phyloP scores from a whole-genome alignment of 2,797 vertebrate genomes.

The Darevskia nairensis region DNA sequence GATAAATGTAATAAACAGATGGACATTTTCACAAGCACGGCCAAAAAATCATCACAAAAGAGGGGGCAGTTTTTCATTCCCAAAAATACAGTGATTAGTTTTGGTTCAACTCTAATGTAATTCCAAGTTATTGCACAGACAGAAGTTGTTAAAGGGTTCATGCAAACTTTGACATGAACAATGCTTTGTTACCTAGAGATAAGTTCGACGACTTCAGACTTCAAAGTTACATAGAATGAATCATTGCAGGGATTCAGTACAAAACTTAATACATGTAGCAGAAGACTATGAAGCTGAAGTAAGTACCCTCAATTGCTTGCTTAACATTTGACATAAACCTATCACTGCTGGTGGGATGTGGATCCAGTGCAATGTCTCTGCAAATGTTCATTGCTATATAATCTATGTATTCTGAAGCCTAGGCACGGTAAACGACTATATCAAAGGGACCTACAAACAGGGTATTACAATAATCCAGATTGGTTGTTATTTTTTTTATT shows the following conservation, averaged over 20 bases:
- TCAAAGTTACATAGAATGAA: neutral
- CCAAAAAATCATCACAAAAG: neutral
- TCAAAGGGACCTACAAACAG: conserved; percentile 66
- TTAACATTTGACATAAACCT: conserved; percentile 58
- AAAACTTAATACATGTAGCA: neutral
- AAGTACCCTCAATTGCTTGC: conserved; percentile 19
- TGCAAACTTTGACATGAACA: neutral
- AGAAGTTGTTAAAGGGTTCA: neutral
- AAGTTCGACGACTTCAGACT: neutral
- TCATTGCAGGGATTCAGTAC: neutral
- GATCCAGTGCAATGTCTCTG: conserved; percentile 54
- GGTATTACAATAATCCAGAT: conserved; percentile 74
- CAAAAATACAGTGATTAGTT: neutral
- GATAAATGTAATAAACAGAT: neutral
- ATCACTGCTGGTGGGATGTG: conserved; percentile 42
- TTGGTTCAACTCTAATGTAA: neutral
- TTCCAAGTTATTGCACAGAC: neutral
- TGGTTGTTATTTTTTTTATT: conserved; percentile 45
- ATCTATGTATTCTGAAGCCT: conserved; percentile 60
- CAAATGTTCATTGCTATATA: conserved; percentile 56
- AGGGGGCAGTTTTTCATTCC: neutral
- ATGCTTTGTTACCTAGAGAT: neutral
- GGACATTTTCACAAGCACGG: neutral
- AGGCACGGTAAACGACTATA: conserved; percentile 48
- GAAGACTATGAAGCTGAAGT: conserved; percentile 16